Evolutionary conservation across 1,140 invertebrate species (phyloP), one percentile per base, ranked within the genome.

Genomic region (Magallana gigas): DNA sequence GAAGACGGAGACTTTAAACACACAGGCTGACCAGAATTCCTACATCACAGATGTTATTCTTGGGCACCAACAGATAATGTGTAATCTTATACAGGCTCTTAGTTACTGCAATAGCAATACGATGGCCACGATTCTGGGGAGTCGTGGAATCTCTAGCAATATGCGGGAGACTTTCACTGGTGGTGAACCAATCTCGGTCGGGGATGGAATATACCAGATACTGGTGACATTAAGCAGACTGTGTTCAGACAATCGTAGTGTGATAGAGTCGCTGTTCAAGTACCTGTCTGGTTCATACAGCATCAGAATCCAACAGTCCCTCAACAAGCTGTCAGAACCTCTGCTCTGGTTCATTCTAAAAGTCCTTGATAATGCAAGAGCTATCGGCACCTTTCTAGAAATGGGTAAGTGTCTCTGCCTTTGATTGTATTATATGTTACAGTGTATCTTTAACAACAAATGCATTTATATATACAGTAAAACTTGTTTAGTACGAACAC

Each of bases 191-290:
- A 94, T 96, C 18, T 97, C 97, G 0, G 96, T 98, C 68, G 96
- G 97, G 1, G 98, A 98, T 93, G 97, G 97, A 9, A 96, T 98
- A 2, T 98, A 98, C 90, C 97, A 97, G 93, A 96, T 98, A 83
- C 95, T 98, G 16, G 96, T 96, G 1, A 97, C 96, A 0, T 94
- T 98, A 29, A 96, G 96, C 12, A 95, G 96, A 59, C 96, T 97
- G 91, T 96, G 97, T 3, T 96, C 97, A 14, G 96, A 96, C 92
- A 96, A 97, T 11, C 96, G 96, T 56, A 95, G 97, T 18, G 96
- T 98, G 91, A 96, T 98, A 71, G 96, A 96, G 90, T 97, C 97
- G 0, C 95, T 98, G 57, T 96, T 97, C 88, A 96, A 96, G 82
- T 98, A 97, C 94, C 95, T 98, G 12, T 96, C 96, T 85, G 96